Conservation (phyloP, 2,888 invertebrate genomes). For the Hymenopus coronatus region DNA sequence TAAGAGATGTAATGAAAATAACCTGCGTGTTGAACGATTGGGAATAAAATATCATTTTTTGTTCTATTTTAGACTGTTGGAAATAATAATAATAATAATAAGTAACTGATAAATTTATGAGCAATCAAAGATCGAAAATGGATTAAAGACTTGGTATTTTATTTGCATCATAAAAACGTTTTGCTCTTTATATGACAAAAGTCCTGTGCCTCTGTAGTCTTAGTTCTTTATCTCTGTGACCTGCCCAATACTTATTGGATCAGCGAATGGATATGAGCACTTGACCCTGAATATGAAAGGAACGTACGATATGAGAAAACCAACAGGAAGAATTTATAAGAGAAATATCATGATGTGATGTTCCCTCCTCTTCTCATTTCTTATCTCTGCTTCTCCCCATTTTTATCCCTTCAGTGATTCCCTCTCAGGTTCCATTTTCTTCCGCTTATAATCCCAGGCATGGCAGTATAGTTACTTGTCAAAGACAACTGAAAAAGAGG, state of each 20-base stretch:
- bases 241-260: background rate
- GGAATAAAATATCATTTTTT: too few species aligned
- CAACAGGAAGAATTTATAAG: too few species aligned
- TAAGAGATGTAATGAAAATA: too few species aligned
- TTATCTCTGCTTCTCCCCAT: slow-evolving; percentile 1
- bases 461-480: slow-evolving; percentile 27
- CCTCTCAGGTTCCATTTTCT: background rate
- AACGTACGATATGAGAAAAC: background rate
- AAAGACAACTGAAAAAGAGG: slow-evolving; percentile 27
- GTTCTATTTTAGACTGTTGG: too few species aligned
- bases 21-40: too few species aligned
- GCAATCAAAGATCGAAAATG: too few species aligned
- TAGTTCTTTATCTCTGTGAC: background rate
- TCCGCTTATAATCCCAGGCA: slow-evolving; percentile 20
- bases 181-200: background rate
- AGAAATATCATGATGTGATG: background rate
- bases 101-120: too few species aligned
- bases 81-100: too few species aligned
- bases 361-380: background rate
- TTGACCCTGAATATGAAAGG: background rate
- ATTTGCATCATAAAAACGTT: too few species aligned
- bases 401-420: background rate
- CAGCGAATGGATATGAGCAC: background rate
- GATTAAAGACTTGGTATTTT: too few species aligned
- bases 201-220: background rate